Evolutionary conservation across 1,140 invertebrate genomes (phyloP), one percentile per base, ranked within the genome.

Genomic region (Oppia nitens): DNA sequence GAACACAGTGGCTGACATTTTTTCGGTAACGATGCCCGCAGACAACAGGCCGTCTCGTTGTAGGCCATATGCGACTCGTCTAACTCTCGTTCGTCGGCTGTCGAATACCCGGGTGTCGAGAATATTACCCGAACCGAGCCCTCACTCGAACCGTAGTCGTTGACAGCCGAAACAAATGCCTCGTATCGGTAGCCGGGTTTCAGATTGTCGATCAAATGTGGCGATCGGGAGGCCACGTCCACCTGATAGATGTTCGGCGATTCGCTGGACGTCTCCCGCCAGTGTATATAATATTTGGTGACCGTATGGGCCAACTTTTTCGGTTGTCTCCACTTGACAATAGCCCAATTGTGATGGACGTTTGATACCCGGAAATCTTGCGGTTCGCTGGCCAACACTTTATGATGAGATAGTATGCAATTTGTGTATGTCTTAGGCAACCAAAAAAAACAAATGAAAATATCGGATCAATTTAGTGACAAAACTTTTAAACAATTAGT

Each of bases 351-450:
- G 1, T 79, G 76, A 61, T 82, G 79, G 47, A 85, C 78, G 66
- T 83, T 82, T 21, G 80, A 78, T 1, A 87, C 77, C 52, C 79
- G 77, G 2, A 87, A 71, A 50, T 76, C 71, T 0, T 74, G 75
- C 0, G 85, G 85, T 17, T 79, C 73, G 29, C 81, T 79, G 0
- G 85, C 81, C 1, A 88, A 73, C 0, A 87, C 84, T 1, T 84
- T 83, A 67, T 87, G 87, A 9, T 84, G 83, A 74, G 85, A 81
- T 61, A 87, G 76, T 4, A 87, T 70, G 66, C 85, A 87, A 71
- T 82, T 85, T n/a, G 23, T 50, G n/a, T 50, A 50, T 9, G 17
- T 9, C 17, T 50, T 48, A 40, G 21, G 49, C 23, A 56, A 23
- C 25, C 40, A 47, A 25, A 47, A 47, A 20, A 56, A 48, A 40